Base-by-base conservation (phyloP, 30 jellyfish, hydroid and myxozoan genomes). In the Clytia hemisphaerica region DNA sequence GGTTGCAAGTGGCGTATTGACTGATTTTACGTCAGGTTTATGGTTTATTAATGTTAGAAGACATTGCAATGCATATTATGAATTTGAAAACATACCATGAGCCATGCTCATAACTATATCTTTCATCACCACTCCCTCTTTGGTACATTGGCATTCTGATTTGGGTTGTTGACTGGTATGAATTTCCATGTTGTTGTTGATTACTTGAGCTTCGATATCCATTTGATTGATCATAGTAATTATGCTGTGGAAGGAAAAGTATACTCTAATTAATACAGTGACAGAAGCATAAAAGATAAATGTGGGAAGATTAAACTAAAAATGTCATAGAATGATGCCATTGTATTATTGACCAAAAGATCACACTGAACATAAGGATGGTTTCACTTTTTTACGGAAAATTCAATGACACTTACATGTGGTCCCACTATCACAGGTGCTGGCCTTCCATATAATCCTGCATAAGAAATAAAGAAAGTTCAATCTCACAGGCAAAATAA, bases 371-470 rank as follows among this genome's bases (percentile, higher is more conserved):
- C n/a, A n/a, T n/a, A n/a, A n/a, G n/a, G n/a, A n/a, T n/a, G n/a
- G n/a, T n/a, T n/a, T n/a, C 12, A 42, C 53, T 42, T 42, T 42
- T 9, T 42, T n/a, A 42, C 12, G n/a, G n/a, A 42, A 42, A 9
- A 42, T 58, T 2, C 33, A 9, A 18, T 12, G 50, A 47, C 10
- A 71, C 86, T 74, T 36, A 74, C 86, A 69, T 87, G 97, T n/a
- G 97, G 97, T 45, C 94, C 94, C 27, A 87, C 97, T 4, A 87
- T 87, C 32, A 87, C 97, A 70, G 97, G 94, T 1, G 97, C 97
- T 34, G 97, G 97, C n/a, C 97, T 84, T 9, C 97, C 97, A 67
- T 87, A 87, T 34, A 79, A 80, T 24, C 97, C 97, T 85, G 62
- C 36, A 67, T 46, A 42, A n/a, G 30, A 54, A 61, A 61, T 51